phyloP scores from a whole-genome alignment of 2,888 invertebrate genomes.

The Drosophila multiciliata region DNA sequence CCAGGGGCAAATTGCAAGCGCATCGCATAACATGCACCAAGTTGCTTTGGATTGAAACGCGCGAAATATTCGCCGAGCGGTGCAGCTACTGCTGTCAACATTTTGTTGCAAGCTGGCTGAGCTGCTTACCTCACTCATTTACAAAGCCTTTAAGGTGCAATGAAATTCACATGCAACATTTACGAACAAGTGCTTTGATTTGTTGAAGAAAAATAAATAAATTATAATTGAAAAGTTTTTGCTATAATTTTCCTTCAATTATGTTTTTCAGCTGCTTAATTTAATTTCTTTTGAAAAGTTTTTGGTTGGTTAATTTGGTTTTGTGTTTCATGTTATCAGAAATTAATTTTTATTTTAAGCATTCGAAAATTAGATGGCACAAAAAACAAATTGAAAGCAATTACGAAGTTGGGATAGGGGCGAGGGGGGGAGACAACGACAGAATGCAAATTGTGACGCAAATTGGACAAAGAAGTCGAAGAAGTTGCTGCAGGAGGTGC shows the following conservation, averaged over 20 bases:
- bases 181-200: background rate
- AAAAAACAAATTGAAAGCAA: background rate
- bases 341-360: conserved; percentile 27
- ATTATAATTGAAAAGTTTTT: background rate
- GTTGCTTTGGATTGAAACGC: conserved; percentile 51
- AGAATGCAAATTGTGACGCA: conserved; percentile 45
- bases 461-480: conserved; percentile 52
- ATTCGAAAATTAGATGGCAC: conserved; percentile 46
- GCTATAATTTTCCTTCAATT: background rate
- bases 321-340: conserved; percentile 29
- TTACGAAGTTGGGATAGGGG: background rate
- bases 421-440: conserved; percentile 1
- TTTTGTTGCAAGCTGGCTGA: background rate
- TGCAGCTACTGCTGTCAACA: background rate
- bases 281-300: background rate
- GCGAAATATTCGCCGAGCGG: background rate
- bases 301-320: conserved; percentile 9
- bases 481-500: conserved; percentile 12
- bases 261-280: background rate
- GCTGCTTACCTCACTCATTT: background rate
- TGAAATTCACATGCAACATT: conserved; percentile 2
- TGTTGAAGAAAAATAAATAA: background rate
- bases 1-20: conserved; percentile 61
- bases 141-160: background rate
- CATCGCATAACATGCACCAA: conserved; percentile 68